Evolutionary conservation across 2,113 vertebrate genomes (phyloP), one percentile per base, ranked within the genome.

Genomic region (Archocentrus centrarchus): DNA sequence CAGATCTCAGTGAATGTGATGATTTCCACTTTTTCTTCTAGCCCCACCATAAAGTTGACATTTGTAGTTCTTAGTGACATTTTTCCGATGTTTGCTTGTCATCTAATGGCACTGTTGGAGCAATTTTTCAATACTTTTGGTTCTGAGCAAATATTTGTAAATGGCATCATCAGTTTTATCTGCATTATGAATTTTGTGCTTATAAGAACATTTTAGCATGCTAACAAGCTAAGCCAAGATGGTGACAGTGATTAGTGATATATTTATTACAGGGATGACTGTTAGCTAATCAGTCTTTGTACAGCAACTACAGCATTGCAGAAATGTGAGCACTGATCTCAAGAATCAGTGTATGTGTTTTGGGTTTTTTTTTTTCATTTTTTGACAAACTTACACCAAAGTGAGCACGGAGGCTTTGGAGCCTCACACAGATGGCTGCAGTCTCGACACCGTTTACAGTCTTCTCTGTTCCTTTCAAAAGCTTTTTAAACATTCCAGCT

Each of bases 401-500:
- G 17, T 17, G 11, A 73, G 50, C 15, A 3, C 6, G 11, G 68
- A 73, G 68, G 17, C 47, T 32, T 73, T 73, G 47, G 68, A 11
- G 24, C 24, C 41, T 70, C 66, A 50, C 30, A 15, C 66, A 53
- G 44, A 50, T 70, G 27, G 47, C 27, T 73, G 66, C 24, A 20
- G 10, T 53, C 66, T 18, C 32, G 44, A 32, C 27, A 73, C 66
- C 20, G 27, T 53, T 53, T 73, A n/a, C 24, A 32, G 32, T 27
- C 68, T 53, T 73, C 53, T 50, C 24, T 73, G 47, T 73, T 73
- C 53, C 68, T 73, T 73, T 32, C 47, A 73, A 53, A 73, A 53
- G 32, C 3, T 18, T 66, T 66, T 41, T 24, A 41, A 66, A 41
- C 53, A 70, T 53, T 70, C 50, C 24, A n/a, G 66, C 66, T 53